Conservation (phyloP, 2,797 vertebrate genomes). For the Myotis planiceps region DNA sequence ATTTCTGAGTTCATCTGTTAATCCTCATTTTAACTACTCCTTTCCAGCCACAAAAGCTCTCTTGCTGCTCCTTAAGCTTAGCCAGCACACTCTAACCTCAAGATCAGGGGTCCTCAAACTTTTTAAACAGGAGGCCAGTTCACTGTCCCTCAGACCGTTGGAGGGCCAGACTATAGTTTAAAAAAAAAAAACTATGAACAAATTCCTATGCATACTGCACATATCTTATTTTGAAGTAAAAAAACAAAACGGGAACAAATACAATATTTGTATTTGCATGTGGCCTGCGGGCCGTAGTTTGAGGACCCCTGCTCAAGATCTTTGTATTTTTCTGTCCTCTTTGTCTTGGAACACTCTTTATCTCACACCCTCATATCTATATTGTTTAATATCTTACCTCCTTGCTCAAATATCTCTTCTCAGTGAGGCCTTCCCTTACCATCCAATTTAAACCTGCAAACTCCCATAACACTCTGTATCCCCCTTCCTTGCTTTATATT, state of each 20-base stretch:
- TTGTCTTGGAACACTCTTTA: background rate
- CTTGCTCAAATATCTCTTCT: background rate
- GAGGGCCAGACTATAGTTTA: too few relatives aligned
- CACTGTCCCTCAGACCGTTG: too few relatives aligned
- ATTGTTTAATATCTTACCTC: background rate
- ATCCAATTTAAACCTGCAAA: background rate
- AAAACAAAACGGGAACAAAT: too few relatives aligned
- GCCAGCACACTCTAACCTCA: background rate
- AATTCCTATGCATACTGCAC: too few relatives aligned
- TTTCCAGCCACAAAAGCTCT: constrained; percentile 5
- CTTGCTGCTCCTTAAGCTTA: background rate
- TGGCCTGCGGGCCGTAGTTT: too few relatives aligned
- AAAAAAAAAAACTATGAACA: too few relatives aligned
- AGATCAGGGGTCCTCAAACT: too few relatives aligned
- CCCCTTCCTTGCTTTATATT: background rate
- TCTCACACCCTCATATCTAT: background rate
- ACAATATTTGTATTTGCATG: too few relatives aligned
- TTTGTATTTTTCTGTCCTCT: background rate
- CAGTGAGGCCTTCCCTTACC: background rate
- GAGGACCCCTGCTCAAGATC: background rate
- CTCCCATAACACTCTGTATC: background rate
- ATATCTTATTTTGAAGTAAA: too few relatives aligned
- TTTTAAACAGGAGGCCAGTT: too few relatives aligned
- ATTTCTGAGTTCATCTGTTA: background rate
- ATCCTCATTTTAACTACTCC: background rate